Conservation (phyloP, 2,113 vertebrate genomes). For the Leptocoma aspasia region DNA sequence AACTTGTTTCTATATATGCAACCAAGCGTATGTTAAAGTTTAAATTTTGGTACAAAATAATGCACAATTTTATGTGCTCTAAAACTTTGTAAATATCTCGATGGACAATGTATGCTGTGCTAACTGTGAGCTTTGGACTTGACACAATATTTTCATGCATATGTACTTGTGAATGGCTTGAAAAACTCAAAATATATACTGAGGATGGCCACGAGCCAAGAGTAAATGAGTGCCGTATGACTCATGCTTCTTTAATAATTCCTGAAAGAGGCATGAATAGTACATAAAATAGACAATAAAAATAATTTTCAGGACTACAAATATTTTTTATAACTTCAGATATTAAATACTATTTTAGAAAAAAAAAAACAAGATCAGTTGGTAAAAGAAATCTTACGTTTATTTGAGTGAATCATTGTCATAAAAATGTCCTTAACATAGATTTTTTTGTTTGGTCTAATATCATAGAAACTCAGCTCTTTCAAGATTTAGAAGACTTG, state of each 20-base stretch:
- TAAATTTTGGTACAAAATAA: constrained; percentile 66
- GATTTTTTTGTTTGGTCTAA: constrained; percentile 54
- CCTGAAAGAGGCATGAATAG: constrained; percentile 67
- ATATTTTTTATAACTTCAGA: constrained; percentile 82
- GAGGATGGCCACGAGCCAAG: constrained; percentile 51
- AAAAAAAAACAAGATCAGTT: constrained; percentile 61
- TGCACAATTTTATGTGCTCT: constrained; percentile 81
- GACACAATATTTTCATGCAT: constrained; percentile 70
- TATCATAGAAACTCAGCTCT: constrained; percentile 44
- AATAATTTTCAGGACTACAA: constrained; percentile 75
- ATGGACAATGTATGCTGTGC: constrained; percentile 62
- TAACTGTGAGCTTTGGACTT: constrained; percentile 66
- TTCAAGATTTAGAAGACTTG: constrained; percentile 46
- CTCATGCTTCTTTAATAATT: constrained; percentile 68
- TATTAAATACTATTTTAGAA: constrained; percentile 72
- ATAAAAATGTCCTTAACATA: constrained; percentile 60
- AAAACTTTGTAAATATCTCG: constrained; percentile 70
- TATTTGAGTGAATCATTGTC: constrained; percentile 53
- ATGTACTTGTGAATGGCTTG: constrained; percentile 71
- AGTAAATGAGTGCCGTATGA: constrained; percentile 60
- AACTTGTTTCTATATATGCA: constrained; percentile 73
- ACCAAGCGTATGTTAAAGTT: constrained; percentile 66
- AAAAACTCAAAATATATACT: constrained; percentile 68
- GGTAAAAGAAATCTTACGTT: constrained; percentile 63
- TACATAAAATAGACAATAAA: constrained; percentile 71